Base-by-base conservation (phyloP, 2,888 invertebrate genomes). In the Himalopsyche tibetana region DNA sequence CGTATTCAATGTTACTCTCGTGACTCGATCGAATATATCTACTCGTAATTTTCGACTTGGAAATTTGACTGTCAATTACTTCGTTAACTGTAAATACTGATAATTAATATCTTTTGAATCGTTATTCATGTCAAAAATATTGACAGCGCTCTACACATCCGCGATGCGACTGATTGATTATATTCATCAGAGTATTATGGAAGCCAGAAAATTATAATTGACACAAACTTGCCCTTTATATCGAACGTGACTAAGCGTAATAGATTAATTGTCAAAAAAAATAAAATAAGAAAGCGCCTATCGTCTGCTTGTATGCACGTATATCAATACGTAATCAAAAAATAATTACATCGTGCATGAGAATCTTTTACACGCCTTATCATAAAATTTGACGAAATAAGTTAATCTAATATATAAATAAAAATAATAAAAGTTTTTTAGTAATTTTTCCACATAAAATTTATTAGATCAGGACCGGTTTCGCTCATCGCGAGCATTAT, bases 161-260 rank as follows among this genome's bases (percentile, higher is more conserved):
- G 11, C 28, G 63, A 63, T 19, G 28, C 63, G 63, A 63, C 28
- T 63, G 63, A 63, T 63, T 63, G 63, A 63, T 63, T 63, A 63
- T 63, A 63, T 19, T 63, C 63, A 63, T 63, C 63, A 63, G 63
- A 63, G 63, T 28, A 28, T 63, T 63, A 63, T 63, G 28, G 63
- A 63, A 63, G 63, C 63, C 63, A 63, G 63, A 19, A 63, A 63
- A 63, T 19, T 63, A 63, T 63, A 63, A 63, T 63, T 63, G 19
- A 63, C 63, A 63, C 28, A 63, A 63, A 19, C n/a, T 63, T 28
- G 63, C 63, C 63, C 63, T 63, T 63, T 63, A 63, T 63, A 63
- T n/a, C 19, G 19, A 28, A 19, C 63, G 15, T 63, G 63, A 63
- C 63, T n/a, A 1, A 19, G 63, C 63, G 63, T 19, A 63, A 51